Percentiles rank a stretch among this genome's conserved stretches.
These are phyloP conservation scores for Mamestra brassicae DNA, from an alignment of 2,888 invertebrate species.

Conservation along the genomic window DNA sequence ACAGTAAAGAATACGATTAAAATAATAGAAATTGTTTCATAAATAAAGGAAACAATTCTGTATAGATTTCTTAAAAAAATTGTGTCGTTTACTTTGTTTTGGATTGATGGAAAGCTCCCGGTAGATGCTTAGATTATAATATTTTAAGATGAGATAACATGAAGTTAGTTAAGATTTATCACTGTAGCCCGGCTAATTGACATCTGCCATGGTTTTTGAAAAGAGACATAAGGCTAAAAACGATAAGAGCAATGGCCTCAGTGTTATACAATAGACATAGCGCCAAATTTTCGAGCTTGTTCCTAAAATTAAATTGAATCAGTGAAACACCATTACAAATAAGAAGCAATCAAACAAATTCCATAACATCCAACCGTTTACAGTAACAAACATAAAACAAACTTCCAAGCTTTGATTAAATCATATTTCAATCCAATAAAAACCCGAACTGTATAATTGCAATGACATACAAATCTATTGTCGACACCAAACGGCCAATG, in stretches of 20 bases:
- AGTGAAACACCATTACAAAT: background rate
- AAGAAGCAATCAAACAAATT: background rate
- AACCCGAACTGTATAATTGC: constrained; percentile 50
- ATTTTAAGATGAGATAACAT: background rate
- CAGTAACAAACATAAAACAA: constrained; percentile 8
- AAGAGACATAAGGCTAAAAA: background rate
- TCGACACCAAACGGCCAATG: constrained; percentile 70
- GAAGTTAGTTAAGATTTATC: background rate
- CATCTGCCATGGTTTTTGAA: background rate
- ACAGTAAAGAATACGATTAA: background rate
- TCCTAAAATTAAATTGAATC: background rate
- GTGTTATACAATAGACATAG: background rate
- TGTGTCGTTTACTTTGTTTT: background rate
- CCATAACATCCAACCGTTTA: constrained; percentile 8
- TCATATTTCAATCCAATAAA: constrained; percentile 43
- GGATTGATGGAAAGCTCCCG: background rate
- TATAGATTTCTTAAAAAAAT: background rate
- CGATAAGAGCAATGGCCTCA: too few relatives aligned
- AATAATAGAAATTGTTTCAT: background rate
- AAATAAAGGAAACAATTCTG: background rate
- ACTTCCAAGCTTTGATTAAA: constrained; percentile 32
- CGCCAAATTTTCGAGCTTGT: background rate
- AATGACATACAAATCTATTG: constrained; percentile 61
- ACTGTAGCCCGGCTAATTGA: background rate
- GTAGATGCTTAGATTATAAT: background rate